A percentile compares a stretch with the other conserved stretches of the same genome.
phyloP scores from a whole-genome alignment of 1,140 invertebrate species.

The Mylabris phalerata region DNA sequence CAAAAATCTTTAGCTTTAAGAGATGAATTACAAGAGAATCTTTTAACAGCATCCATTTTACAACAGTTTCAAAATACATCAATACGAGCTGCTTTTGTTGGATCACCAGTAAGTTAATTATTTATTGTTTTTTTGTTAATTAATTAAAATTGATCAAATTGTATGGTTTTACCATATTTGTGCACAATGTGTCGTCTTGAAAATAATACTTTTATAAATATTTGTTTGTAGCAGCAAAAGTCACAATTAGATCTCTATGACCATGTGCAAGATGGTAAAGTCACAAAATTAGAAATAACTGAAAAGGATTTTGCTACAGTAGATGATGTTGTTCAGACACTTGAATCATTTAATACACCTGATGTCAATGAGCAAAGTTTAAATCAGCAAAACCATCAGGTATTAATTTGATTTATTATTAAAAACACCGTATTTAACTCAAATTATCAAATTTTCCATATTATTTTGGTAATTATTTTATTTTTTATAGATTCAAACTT shows the following conservation, averaged over 20 bases:
- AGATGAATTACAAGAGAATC: slow-evolving; percentile 32
- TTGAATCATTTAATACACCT: slow-evolving; percentile 48
- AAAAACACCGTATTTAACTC: not conserved
- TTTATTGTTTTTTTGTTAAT: slow-evolving; percentile 7
- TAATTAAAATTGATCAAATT: not conserved
- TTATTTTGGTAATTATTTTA: slow-evolving; percentile 1
- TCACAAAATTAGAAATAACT: slow-evolving; percentile 27
- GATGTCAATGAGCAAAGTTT: slow-evolving; percentile 42
- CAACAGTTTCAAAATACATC: slow-evolving; percentile 37
- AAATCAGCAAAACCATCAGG: slow-evolving; percentile 37
- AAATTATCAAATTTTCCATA: not conserved
- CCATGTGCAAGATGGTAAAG: slow-evolving; percentile 25
- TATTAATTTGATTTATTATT: slow-evolving; percentile 10
- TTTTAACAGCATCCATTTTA: slow-evolving; percentile 37
- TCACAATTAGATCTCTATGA: slow-evolving; percentile 31
- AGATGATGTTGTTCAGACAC: slow-evolving; percentile 50
- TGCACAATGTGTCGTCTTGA: slow-evolving; percentile 1
- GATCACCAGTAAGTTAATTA: slow-evolving; percentile 31
- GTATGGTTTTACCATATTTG: slow-evolving; percentile 10
- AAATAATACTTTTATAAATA: not conserved
- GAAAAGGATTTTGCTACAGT: slow-evolving; percentile 34
- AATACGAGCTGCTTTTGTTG: slow-evolving; percentile 27
- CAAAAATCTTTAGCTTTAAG: slow-evolving; percentile 30
- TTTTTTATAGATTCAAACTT: slow-evolving; percentile 31
- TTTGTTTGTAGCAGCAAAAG: slow-evolving; percentile 26